Conservation (phyloP, 2,888 invertebrate genomes). For the Pachydiplax longipennis region DNA sequence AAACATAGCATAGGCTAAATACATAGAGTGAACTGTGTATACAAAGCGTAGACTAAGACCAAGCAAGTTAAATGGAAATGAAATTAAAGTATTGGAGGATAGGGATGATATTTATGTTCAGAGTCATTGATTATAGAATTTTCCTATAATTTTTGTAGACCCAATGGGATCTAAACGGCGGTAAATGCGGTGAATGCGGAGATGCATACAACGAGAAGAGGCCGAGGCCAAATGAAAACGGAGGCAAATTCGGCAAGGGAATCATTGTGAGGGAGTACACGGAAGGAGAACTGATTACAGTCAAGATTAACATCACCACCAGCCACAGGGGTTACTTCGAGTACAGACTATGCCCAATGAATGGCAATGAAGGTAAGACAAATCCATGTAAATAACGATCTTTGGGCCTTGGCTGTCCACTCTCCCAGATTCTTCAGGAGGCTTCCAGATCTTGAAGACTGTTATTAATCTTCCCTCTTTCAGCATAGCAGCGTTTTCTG, state of each 20-base stretch:
- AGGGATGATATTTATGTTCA: neutral
- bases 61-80: too few species aligned
- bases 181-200: constrained; percentile 66
- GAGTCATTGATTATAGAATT: neutral
- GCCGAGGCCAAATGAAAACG: constrained; percentile 65
- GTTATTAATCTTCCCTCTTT: too few species aligned
- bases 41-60: too few species aligned
- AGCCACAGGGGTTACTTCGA: constrained; percentile 63
- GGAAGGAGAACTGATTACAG: constrained; percentile 54
- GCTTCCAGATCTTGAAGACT: too few species aligned
- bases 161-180: constrained; percentile 60
- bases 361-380: neutral
- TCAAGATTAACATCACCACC: constrained; percentile 60
- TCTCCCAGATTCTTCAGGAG: too few species aligned
- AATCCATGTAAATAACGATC: too few species aligned
- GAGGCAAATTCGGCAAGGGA: constrained; percentile 57
- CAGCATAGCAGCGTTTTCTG: too few species aligned
- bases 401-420: too few species aligned
- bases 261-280: constrained; percentile 53
- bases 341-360: constrained; percentile 60
- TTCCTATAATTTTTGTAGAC: too few species aligned
- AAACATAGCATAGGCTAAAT: too few species aligned
- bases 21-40: too few species aligned
- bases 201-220: constrained; percentile 60
- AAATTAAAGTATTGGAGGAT: too few species aligned